A percentile compares a stretch with the other conserved stretches of the same genome.
Evolutionary conservation across 2,888 invertebrate species (phyloP).

Genomic region (Slavum lentiscoides): DNA sequence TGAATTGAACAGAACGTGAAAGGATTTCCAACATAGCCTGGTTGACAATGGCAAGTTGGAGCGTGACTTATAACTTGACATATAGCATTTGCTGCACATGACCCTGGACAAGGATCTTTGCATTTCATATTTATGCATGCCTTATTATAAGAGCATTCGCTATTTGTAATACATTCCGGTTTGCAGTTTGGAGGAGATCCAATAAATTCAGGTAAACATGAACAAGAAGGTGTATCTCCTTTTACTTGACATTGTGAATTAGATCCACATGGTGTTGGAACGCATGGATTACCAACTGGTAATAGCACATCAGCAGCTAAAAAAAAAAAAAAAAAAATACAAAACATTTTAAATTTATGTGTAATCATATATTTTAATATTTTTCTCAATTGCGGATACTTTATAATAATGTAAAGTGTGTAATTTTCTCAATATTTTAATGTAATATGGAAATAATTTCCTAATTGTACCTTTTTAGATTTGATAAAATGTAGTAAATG

Average conservation of each 20-base stretch:
- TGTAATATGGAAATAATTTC: background rate
- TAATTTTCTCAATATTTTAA: background rate
- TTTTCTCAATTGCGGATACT: too few relatives aligned
- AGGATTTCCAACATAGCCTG: constrained; percentile 60
- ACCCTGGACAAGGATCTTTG: constrained; percentile 65
- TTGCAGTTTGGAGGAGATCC: constrained; percentile 67
- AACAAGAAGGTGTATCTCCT: constrained; percentile 63
- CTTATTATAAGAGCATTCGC: constrained; percentile 65
- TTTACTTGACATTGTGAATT: constrained; percentile 63
- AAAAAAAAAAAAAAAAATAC: constrained; percentile 55
- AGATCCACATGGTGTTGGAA: constrained; percentile 63
- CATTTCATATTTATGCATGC: constrained; percentile 66
- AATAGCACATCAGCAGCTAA: constrained; percentile 65
- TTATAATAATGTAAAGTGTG: background rate
- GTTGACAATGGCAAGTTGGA: constrained; percentile 61
- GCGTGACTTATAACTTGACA: constrained; percentile 59
- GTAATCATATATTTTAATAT: too few relatives aligned
- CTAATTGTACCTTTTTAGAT: background rate
- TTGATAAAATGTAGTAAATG: background rate
- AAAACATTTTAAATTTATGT: too few relatives aligned
- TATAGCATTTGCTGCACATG: constrained; percentile 62
- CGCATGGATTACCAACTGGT: constrained; percentile 62
- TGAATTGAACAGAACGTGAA: constrained; percentile 57
- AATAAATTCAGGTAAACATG: constrained; percentile 63
- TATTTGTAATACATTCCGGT: constrained; percentile 65